phyloP scores from a whole-genome alignment of 2,888 invertebrate genomes.

The Meliscaeva auricollis region DNA sequence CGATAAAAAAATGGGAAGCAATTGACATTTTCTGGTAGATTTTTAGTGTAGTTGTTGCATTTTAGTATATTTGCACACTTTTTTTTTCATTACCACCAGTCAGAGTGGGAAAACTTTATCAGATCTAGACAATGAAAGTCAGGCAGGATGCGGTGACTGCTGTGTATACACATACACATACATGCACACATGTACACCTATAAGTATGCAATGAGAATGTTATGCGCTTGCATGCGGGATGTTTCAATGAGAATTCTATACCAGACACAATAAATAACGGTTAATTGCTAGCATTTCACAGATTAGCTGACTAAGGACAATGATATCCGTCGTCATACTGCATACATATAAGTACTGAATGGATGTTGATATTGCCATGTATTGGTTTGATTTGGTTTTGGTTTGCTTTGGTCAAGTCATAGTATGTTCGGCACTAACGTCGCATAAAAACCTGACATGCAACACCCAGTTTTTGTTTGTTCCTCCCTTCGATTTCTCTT shows the following conservation, averaged over 20 bases:
- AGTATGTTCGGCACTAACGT: background rate
- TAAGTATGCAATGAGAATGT: background rate
- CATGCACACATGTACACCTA: background rate
- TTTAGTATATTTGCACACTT: slow-evolving; percentile 14
- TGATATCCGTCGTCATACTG: slow-evolving; percentile 44
- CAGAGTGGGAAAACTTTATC: slow-evolving; percentile 59
- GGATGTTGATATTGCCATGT: slow-evolving; percentile 1
- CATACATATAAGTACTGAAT: too few relatives aligned
- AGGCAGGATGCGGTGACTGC: slow-evolving; percentile 3
- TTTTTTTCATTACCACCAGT: slow-evolving; percentile 43
- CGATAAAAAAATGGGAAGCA: slow-evolving; percentile 61
- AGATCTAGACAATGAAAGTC: slow-evolving; percentile 62
- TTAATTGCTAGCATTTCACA: slow-evolving; percentile 79
- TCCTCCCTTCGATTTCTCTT: background rate
- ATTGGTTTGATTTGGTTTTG: slow-evolving; percentile 5
- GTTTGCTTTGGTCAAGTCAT: background rate
- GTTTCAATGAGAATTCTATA: slow-evolving; percentile 64
- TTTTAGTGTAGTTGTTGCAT: slow-evolving; percentile 1
- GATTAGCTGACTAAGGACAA: slow-evolving; percentile 76
- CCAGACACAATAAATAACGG: slow-evolving; percentile 82
- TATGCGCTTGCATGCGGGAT: slow-evolving; percentile 31
- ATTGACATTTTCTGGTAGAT: slow-evolving; percentile 62
- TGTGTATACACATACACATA: background rate
- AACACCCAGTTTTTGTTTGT: slow-evolving; percentile 15
- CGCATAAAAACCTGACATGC: slow-evolving; percentile 6